phyloP scores from a whole-genome alignment of 2,797 vertebrate species.

The Rousettus madagascariensis region DNA sequence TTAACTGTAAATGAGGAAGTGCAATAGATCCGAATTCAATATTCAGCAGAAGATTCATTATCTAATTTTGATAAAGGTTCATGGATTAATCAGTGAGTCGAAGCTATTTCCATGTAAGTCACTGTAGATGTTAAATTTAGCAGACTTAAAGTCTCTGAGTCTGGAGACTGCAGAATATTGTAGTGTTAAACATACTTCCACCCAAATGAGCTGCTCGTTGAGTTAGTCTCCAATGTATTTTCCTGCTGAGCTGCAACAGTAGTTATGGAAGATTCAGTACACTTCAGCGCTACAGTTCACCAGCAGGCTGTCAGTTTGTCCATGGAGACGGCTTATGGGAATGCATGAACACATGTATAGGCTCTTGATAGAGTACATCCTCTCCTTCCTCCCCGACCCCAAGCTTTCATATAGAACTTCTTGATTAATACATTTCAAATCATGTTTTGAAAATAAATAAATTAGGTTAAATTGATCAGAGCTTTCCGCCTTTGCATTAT shows the following conservation, averaged over 20 bases:
- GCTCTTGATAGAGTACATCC: neutral
- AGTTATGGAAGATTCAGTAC: neutral
- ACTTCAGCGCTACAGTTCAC: neutral
- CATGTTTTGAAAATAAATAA: constrained; percentile 23
- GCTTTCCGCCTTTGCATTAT: neutral
- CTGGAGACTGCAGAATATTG: neutral
- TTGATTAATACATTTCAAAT: constrained; percentile 26
- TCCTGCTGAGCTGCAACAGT: neutral
- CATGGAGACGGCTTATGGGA: neutral
- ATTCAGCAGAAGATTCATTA: neutral
- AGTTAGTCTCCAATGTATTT: neutral
- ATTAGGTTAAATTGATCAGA: neutral
- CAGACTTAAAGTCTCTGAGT: neutral
- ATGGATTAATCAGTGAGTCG: neutral
- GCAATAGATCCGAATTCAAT: neutral
- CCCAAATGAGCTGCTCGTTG: neutral
- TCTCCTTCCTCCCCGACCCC: neutral
- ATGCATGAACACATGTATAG: neutral
- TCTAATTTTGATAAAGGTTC: constrained; percentile 8
- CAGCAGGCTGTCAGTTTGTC: neutral
- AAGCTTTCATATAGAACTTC: neutral
- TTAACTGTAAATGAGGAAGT: neutral
- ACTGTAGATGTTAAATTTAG: constrained; percentile 46
- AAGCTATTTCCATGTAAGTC: constrained; percentile 7
- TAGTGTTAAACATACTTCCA: neutral